Evolutionary conservation across 2,797 vertebrate species (phyloP).

Genomic region (Neopelma chrysocephalum): DNA sequence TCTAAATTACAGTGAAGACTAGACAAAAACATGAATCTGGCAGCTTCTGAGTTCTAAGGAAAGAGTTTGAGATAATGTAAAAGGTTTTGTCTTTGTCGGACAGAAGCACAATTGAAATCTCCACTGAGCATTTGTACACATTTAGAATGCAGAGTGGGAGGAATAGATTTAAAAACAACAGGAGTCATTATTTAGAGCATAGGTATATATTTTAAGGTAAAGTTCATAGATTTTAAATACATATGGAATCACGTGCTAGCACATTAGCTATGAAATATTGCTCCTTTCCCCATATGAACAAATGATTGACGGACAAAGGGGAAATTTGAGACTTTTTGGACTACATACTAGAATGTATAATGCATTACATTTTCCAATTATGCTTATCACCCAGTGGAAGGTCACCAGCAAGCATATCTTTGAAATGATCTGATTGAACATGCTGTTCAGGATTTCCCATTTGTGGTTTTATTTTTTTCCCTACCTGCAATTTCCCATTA

Average conservation of each 20-base stretch:
- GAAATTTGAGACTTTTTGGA: conserved; percentile 21
- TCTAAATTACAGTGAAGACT: conserved; percentile 7
- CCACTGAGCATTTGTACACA: neutral
- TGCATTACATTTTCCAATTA: conserved; percentile 28
- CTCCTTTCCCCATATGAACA: neutral
- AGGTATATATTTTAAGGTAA: neutral
- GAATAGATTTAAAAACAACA: neutral
- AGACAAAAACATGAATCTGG: conserved; percentile 47
- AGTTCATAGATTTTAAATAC: neutral
- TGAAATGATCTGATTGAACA: conserved; percentile 31
- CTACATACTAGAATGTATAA: conserved; percentile 7
- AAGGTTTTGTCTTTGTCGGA: conserved; percentile 44
- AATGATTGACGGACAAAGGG: neutral
- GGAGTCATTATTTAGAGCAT: neutral
- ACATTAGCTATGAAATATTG: neutral
- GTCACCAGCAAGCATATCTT: conserved; percentile 27
- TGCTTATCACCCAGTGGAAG: conserved; percentile 50
- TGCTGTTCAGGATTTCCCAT: conserved; percentile 44
- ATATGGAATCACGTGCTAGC: neutral
- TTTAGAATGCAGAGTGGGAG: neutral
- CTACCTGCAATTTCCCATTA: conserved; percentile 21
- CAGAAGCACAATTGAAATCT: conserved; percentile 13
- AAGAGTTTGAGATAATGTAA: conserved; percentile 29
- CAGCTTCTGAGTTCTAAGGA: conserved; percentile 15
- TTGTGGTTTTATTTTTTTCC: neutral